Conservation (phyloP, 2,888 invertebrate genomes). For the Cerastis rubricosa region DNA sequence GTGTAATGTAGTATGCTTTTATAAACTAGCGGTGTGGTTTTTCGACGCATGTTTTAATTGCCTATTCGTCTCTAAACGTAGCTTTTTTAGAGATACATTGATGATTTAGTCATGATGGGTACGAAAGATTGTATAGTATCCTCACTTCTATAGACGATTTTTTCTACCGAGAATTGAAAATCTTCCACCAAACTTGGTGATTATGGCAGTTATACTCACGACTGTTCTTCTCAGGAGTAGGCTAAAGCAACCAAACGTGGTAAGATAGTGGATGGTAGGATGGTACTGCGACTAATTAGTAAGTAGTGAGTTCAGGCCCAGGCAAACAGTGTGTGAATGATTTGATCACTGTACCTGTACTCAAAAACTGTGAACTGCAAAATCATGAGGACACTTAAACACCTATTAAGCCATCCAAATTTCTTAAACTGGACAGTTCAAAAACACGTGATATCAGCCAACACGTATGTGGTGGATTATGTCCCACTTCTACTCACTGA, state of each 20-base stretch:
- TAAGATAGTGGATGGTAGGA: neutral
- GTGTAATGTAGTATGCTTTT: constrained; percentile 25
- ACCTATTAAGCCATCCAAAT: too few species aligned
- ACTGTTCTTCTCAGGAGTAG: neutral
- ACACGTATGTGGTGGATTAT: neutral
- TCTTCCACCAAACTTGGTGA: neutral
- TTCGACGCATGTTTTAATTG: constrained; percentile 6
- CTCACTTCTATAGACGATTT: neutral
- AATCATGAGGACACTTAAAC: neutral
- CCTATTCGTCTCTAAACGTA: neutral
- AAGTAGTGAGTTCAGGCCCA: neutral
- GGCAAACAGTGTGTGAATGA: neutral
- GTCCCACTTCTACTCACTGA: too few species aligned
- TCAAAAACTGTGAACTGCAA: neutral
- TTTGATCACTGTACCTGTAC: neutral
- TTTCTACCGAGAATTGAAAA: neutral
- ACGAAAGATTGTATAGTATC: neutral
- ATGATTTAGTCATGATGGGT: neutral
- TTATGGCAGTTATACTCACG: neutral
- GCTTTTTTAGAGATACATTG: neutral
- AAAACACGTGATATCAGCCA: neutral
- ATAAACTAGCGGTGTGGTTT: constrained; percentile 15
- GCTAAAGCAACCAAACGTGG: neutral
- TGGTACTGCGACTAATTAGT: neutral
- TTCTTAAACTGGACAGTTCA: neutral